Evolutionary conservation across 2,113 vertebrate genomes (phyloP).

Genomic region (Tichodroma muraria): DNA sequence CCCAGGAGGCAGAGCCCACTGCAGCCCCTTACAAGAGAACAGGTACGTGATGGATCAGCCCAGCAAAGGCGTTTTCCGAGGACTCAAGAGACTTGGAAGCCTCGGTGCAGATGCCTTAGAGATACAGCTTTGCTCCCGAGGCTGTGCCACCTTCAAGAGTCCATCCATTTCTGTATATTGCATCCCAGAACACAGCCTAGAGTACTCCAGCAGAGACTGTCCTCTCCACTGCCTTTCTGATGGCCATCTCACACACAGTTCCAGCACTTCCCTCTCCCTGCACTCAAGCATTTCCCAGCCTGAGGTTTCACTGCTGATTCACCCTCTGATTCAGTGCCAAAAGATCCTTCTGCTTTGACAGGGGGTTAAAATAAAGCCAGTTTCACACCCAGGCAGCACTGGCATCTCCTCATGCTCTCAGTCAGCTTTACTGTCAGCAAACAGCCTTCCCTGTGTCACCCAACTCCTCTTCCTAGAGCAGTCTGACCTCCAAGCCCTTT

Average conservation of each 20-base stretch:
- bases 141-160: background rate
- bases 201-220: background rate
- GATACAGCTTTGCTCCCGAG: background rate
- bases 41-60: background rate
- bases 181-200: background rate
- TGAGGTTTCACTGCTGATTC: background rate
- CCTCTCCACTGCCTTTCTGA: background rate
- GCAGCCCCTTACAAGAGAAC: background rate
- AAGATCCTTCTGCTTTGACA: background rate
- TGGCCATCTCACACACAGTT: background rate
- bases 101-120: background rate
- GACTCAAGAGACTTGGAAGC: background rate
- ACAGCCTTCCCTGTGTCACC: background rate
- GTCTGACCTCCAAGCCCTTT: background rate
- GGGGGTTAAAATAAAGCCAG: background rate
- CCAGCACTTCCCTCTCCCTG: background rate
- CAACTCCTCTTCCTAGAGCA: background rate
- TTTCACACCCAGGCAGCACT: background rate
- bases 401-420: background rate
- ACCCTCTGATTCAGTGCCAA: background rate
- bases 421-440: background rate
- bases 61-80: background rate
- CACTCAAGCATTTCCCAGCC: background rate
- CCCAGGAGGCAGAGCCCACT: background rate
- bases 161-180: background rate